A percentile compares a stretch with the other conserved stretches of the same genome.
phyloP scores from a whole-genome alignment of 1,140 invertebrate genomes.

The Drosophila bocki region DNA sequence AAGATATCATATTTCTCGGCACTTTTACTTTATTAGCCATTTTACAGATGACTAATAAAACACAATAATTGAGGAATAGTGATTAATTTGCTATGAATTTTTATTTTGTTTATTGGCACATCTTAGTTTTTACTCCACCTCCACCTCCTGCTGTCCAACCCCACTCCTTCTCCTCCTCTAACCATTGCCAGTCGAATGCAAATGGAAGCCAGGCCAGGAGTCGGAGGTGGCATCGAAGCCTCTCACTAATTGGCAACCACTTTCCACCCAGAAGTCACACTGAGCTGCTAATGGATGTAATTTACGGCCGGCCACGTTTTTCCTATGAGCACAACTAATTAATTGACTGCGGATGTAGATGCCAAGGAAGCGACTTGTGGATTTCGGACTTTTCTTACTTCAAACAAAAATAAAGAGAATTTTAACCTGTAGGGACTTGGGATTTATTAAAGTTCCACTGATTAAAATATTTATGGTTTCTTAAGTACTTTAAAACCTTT shows the following conservation, averaged over 20 bases:
- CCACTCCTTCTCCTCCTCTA: conserved; percentile 12
- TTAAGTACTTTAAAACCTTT: neutral
- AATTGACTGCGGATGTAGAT: conserved; percentile 30
- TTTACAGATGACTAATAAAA: conserved; percentile 44
- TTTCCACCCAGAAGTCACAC: conserved; percentile 75
- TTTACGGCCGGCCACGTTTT: conserved; percentile 65
- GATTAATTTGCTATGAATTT: conserved; percentile 47
- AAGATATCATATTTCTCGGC: conserved; percentile 37
- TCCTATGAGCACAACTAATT: conserved; percentile 57
- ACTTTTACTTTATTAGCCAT: neutral
- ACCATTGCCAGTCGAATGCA: conserved; percentile 49
- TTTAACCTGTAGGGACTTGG: neutral
- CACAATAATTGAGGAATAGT: conserved; percentile 34
- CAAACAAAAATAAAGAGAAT: no score
- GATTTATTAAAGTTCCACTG: neutral
- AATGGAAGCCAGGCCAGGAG: conserved; percentile 41
- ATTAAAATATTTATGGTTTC: neutral
- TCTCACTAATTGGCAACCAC: conserved; percentile 75
- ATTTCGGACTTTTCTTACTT: neutral
- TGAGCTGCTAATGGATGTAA: conserved; percentile 77
- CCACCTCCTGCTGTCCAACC: neutral
- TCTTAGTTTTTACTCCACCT: neutral
- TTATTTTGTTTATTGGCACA: neutral
- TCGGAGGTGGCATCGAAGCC: conserved; percentile 39
- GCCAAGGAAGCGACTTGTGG: conserved; percentile 14